Evolutionary conservation across 2,888 invertebrate species (phyloP).

Genomic region (Glaucopsyche alexis): DNA sequence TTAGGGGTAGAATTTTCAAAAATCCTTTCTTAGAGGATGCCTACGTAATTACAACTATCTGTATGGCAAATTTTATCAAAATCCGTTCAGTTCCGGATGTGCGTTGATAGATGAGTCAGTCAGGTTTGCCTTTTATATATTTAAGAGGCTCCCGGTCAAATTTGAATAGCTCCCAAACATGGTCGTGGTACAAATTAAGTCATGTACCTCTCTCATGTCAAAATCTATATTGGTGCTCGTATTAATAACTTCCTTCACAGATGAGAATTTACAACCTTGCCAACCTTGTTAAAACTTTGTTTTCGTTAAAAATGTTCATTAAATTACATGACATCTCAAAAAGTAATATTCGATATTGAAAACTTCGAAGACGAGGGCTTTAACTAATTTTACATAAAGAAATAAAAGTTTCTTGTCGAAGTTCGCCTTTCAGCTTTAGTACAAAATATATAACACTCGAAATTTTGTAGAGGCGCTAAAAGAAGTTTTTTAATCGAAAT

Average conservation of each 20-base stretch:
- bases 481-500: constrained; percentile 27
- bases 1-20: too few relatives aligned
- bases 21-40: too few relatives aligned
- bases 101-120: too few relatives aligned
- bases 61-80: too few relatives aligned
- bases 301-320: not conserved
- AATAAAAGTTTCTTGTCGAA: constrained; percentile 13
- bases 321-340: constrained; percentile 24
- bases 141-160: too few relatives aligned
- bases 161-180: too few relatives aligned
- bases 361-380: constrained; percentile 21
- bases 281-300: not conserved
- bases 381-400: constrained; percentile 25
- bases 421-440: not conserved
- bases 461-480: constrained; percentile 2
- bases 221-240: not conserved
- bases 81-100: too few relatives aligned
- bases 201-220: too few relatives aligned
- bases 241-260: not conserved
- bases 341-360: constrained; percentile 24
- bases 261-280: not conserved
- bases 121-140: too few relatives aligned
- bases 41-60: too few relatives aligned
- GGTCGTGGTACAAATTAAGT: too few relatives aligned
- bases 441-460: constrained; percentile 20